phyloP scores from a whole-genome alignment of 2,797 vertebrate species.

The Pelochelys cantorii region DNA sequence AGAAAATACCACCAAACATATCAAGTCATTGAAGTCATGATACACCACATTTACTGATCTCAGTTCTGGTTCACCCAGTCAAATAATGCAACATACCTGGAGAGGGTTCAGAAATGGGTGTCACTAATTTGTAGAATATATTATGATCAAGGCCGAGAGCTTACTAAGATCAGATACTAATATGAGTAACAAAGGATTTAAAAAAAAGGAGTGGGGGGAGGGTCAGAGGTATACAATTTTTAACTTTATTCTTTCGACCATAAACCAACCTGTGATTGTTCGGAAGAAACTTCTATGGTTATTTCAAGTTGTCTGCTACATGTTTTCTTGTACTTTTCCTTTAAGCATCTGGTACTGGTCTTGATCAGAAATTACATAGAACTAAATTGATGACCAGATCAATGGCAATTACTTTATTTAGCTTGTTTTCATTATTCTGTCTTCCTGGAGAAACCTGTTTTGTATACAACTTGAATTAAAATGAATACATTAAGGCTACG shows the following conservation, averaged over 20 bases:
- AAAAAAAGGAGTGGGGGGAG: not conserved
- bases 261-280: not conserved
- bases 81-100: not conserved
- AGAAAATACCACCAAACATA: not conserved
- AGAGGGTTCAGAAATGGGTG: not conserved
- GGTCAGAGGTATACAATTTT: not conserved
- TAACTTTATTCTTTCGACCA: not conserved
- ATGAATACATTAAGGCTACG: too few species aligned
- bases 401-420: too few species aligned
- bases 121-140: not conserved
- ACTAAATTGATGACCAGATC: not conserved
- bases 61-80: not conserved
- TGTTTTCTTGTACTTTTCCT: too few species aligned
- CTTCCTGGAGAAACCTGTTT: too few species aligned
- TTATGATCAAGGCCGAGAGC: not conserved
- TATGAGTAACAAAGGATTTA: not conserved
- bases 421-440: too few species aligned
- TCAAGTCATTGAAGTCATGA: not conserved
- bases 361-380: not conserved
- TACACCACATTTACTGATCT: not conserved
- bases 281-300: not conserved
- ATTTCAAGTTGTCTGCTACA: too few species aligned
- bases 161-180: not conserved
- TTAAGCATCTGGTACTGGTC: not conserved
- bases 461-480: too few species aligned